Evolutionary conservation across 2,113 vertebrate genomes (phyloP), one percentile per base, ranked within the genome.

Genomic region (Arothron firmamentum): DNA sequence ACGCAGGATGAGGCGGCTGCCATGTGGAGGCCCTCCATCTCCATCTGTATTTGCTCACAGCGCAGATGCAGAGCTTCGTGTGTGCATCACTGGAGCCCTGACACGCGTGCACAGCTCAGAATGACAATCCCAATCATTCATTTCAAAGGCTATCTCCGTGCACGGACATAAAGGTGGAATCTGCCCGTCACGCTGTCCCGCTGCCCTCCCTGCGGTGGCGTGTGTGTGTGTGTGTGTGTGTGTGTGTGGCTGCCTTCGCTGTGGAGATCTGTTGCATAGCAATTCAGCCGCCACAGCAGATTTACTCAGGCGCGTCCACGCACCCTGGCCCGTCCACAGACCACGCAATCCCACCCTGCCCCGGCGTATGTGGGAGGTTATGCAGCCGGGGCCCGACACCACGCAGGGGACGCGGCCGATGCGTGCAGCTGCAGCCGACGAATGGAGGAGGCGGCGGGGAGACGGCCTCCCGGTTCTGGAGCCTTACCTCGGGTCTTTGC

Each of bases 401-500:
- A 59, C 13, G 66, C 62, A 28, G 58, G 49, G 4, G 23, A 63
- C 62, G 42, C 21, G 21, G 21, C 21, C 21, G 20, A 53, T 5
- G 10, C 17, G 25, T 6, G 42, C 64, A 52, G 71, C 66, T 53
- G 57, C 53, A 23, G 8, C 38, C 23, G 49, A 59, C 18, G 31
- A 10, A 20, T 3, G 4, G 3, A 10, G 5, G 23, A 18, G 28
- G 15, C 0, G 48, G 38, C 6, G 16, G 21, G 19, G 15, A 3
- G 21, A 17, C 67, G 79, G 76, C 72, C 63, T 51, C 63, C 45
- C 16, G 43, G 21, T 50, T 51, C 51, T 56, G 56, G 51, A 46
- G 47, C 56, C 85, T 86, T 85, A 92, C 90, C 91, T 88, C 82
- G 53, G 78, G 60, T 78, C 60, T 74, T 67, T 42, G 56, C 64